Base-by-base conservation (phyloP, 2,888 invertebrate species). In the Limulus polyphemus region DNA sequence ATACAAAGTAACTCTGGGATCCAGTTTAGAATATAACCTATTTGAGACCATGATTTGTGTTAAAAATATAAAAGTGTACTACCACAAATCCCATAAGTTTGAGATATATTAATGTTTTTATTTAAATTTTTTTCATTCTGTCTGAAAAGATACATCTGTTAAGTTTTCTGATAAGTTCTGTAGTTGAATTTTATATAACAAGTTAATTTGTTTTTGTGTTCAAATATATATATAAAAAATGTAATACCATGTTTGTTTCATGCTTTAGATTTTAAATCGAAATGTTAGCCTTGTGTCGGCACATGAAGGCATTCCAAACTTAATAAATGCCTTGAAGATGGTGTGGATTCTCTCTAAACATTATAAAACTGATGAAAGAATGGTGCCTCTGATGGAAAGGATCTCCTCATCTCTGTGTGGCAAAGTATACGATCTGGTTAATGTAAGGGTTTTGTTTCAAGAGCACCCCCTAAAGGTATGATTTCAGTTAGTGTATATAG, bases 341-440 rank as follows among this genome's bases (percentile, higher is more conserved):
- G 87, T 93, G 72, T 94, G 94, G 94, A 86, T 92, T 58, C 81
- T 94, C 60, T 93, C 93, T 0, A 79, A 83, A 58, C 89, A 90
- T 71, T 94, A 88, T 74, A 85, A 88, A 65, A 83, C 80, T 0
- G 93, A 93, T 72, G 88, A 89, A 65, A 83, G 86, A 62, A 92
- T 94, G 91, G 84, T 89, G 47, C 84, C 87, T 0, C 78, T 95
- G 3, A 80, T 94, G 73, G 83, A 85, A 64, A 82, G 89, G 70
- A 87, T 94, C 70, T 89, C 90, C 0, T 87, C 87, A 83, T 86
- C 88, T 10, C 79, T 94, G 10, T 83, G 85, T 57, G 82, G 87
- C 65, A 87, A 90, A 75, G 84, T 90, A 5, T 85, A 84, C 70
- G 80, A 78, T 50, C 81, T 84, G 65, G 80, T 93, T 14, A 79